Evolutionary conservation across 2,888 invertebrate genomes (phyloP).

Genomic region (Resseliella maxima): DNA sequence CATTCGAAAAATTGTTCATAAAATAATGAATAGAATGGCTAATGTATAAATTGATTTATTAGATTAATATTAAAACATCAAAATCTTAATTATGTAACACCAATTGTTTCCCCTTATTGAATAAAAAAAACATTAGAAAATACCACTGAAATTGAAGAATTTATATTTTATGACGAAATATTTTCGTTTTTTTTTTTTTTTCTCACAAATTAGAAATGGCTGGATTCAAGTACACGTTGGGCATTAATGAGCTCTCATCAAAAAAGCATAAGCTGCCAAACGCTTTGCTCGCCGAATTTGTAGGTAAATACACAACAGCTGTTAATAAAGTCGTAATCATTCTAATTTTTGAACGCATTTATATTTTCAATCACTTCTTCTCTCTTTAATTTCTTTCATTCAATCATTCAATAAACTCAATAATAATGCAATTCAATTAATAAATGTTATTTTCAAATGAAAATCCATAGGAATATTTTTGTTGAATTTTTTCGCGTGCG

Average conservation of each 20-base stretch:
- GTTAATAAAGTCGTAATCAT: no score
- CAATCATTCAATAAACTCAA: no score
- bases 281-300: constrained; percentile 86
- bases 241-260: constrained; percentile 77
- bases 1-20: no score
- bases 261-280: constrained; percentile 80
- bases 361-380: no score
- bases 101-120: no score
- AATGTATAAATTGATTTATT: no score
- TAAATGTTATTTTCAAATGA: neutral
- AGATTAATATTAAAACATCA: no score
- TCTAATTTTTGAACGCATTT: no score
- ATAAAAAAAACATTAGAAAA: no score
- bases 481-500: constrained; percentile 91
- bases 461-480: constrained; percentile 75
- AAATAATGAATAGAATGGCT: no score
- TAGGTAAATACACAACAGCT: constrained; percentile 74
- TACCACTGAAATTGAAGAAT: neutral
- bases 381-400: no score
- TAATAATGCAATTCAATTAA: neutral
- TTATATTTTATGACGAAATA: neutral
- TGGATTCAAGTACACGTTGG: constrained; percentile 74
- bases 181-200: neutral
- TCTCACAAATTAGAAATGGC: constrained; percentile 62
- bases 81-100: no score